Evolutionary conservation across 2,113 vertebrate genomes (phyloP).

Genomic region (Antechinus flavipes): DNA sequence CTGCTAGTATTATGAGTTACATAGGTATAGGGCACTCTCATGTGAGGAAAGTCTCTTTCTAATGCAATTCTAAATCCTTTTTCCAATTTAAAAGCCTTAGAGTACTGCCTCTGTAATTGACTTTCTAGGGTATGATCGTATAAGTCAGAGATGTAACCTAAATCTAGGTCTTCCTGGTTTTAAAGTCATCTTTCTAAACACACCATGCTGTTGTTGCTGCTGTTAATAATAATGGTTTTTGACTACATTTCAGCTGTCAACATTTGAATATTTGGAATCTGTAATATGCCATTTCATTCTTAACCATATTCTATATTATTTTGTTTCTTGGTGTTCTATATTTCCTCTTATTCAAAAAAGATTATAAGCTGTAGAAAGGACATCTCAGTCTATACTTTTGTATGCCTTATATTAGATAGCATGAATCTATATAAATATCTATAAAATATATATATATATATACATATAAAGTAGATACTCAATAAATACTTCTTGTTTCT

Average conservation of each 20-base stretch:
- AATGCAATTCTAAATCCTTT: background rate
- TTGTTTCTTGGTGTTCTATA: background rate
- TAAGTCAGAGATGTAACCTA: background rate
- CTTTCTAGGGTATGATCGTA: background rate
- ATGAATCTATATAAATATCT: background rate
- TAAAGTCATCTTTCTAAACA: background rate
- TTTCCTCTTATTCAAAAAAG: slow-evolving; percentile 35
- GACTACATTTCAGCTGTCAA: background rate
- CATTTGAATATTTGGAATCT: background rate
- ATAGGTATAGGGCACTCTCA: background rate
- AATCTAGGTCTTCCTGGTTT: background rate
- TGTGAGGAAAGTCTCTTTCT: background rate
- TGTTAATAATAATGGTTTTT: background rate
- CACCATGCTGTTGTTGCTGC: background rate
- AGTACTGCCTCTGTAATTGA: background rate
- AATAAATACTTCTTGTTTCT: background rate
- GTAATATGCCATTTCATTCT: background rate
- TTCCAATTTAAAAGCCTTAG: background rate
- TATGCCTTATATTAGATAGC: background rate
- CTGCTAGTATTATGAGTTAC: background rate
- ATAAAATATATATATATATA: too few relatives aligned
- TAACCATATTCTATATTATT: background rate
- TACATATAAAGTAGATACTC: background rate
- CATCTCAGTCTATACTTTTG: background rate
- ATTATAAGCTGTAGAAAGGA: slow-evolving; percentile 72